Conservation (phyloP, 2,888 invertebrate genomes). For the Nemurella pictetii region DNA sequence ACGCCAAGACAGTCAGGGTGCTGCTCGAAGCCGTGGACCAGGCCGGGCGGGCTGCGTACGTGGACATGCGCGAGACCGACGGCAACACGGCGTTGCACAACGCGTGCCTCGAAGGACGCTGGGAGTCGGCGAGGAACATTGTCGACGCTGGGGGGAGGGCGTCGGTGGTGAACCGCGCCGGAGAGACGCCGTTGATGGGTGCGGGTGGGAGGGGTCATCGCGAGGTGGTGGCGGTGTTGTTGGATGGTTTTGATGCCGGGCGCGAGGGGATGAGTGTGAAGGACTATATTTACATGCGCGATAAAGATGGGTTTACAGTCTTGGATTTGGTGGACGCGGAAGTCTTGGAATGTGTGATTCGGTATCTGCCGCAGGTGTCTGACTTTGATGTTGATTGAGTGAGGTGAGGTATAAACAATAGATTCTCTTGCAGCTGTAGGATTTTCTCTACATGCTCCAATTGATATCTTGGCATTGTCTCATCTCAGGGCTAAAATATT, state of each 20-base stretch:
- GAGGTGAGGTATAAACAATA: too few species aligned
- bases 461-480: too few species aligned
- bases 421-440: too few species aligned
- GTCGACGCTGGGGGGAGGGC: not conserved
- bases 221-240: not conserved
- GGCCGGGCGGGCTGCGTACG: not conserved
- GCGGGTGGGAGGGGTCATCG: not conserved
- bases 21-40: not conserved
- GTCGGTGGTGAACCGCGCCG: not conserved
- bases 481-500: too few species aligned
- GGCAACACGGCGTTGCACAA: not conserved
- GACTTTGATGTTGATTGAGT: not conserved
- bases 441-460: too few species aligned
- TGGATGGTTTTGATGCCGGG: not conserved
- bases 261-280: not conserved
- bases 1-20: not conserved
- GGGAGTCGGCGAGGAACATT: not conserved
- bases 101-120: not conserved
- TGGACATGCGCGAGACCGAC: not conserved
- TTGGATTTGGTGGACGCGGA: not conserved
- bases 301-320: slow-evolving; percentile 15
- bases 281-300: not conserved
- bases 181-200: not conserved
- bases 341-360: not conserved
- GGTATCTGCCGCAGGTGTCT: not conserved